Conservation (phyloP, 1,140 invertebrate genomes). For the Tetramorium parvispinum region DNA sequence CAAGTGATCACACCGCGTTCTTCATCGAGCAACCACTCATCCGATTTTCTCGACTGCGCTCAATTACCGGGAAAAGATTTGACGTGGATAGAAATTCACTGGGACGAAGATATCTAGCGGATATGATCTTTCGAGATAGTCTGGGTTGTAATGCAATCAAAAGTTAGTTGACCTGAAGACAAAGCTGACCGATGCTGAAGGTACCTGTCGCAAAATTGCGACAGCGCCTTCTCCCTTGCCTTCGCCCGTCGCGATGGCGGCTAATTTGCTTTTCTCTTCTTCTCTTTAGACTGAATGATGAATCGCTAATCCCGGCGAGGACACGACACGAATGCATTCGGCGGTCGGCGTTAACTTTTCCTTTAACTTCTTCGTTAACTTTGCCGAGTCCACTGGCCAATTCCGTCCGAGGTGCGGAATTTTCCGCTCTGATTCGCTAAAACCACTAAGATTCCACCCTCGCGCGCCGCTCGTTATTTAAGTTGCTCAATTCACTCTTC, state of each 20-base stretch:
- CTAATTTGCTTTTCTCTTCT: slow-evolving; percentile 21
- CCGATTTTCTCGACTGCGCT: background rate
- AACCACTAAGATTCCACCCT: background rate
- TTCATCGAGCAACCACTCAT: background rate
- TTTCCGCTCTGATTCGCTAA: slow-evolving; percentile 39
- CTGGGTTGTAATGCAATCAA: background rate
- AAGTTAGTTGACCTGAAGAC: background rate
- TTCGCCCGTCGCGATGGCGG: background rate
- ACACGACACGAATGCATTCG: background rate
- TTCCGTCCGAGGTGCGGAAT: background rate
- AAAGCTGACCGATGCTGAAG: background rate
- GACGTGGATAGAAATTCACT: background rate
- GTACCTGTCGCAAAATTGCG: background rate
- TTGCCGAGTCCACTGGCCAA: background rate
- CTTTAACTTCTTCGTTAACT: slow-evolving; percentile 44
- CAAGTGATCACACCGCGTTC: background rate
- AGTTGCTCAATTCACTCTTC: slow-evolving; percentile 29
- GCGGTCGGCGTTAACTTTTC: slow-evolving; percentile 15
- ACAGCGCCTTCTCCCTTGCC: slow-evolving; percentile 9
- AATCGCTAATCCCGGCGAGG: slow-evolving; percentile 1
- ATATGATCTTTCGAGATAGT: background rate
- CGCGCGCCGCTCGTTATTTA: slow-evolving; percentile 3
- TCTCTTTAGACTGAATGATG: background rate
- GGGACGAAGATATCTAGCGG: background rate
- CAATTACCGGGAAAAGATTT: background rate